Percentiles rank a stretch among this genome's conserved stretches.
phyloP scores from a whole-genome alignment of 1,140 invertebrate species.

The Cydia fagiglandana region DNA sequence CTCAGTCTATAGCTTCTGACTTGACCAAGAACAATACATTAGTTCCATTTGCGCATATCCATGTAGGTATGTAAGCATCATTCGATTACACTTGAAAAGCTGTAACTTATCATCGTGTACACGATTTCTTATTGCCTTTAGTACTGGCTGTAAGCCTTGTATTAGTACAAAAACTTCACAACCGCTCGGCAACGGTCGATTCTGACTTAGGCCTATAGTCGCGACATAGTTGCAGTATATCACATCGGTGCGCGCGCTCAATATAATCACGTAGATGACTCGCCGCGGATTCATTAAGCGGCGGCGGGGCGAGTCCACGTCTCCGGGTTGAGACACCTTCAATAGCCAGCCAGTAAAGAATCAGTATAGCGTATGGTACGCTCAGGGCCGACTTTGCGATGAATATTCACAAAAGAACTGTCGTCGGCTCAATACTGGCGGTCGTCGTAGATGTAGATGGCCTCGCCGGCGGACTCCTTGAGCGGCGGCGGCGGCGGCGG shows the following conservation, averaged over 20 bases:
- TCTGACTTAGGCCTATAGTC: not conserved
- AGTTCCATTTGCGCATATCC: too few species aligned
- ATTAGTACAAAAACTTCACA: not conserved
- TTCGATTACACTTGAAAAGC: too few species aligned
- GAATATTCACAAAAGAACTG: not conserved
- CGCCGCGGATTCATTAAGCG: not conserved
- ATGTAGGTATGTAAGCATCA: too few species aligned
- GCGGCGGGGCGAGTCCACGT: not conserved
- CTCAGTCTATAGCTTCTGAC: not conserved
- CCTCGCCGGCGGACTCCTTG: slow-evolving; percentile 84
- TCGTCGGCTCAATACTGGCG: slow-evolving; percentile 60
- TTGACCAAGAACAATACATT: too few species aligned
- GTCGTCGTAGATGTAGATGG: slow-evolving; percentile 78
- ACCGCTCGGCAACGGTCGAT: not conserved
- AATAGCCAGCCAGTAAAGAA: not conserved
- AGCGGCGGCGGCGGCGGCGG: slow-evolving; percentile 80
- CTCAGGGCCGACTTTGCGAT: not conserved
- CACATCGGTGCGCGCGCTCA: not conserved
- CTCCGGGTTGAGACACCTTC: too few species aligned
- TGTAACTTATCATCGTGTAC: too few species aligned
- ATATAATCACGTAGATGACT: not conserved
- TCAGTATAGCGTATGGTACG: not conserved
- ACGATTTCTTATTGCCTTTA: too few species aligned
- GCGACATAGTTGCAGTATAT: not conserved
- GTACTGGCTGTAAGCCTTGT: too few species aligned